These are phyloP conservation scores for Dascyllus trimaculatus DNA, from an alignment of 2,113 vertebrate genomes.

Conservation along the genomic window DNA sequence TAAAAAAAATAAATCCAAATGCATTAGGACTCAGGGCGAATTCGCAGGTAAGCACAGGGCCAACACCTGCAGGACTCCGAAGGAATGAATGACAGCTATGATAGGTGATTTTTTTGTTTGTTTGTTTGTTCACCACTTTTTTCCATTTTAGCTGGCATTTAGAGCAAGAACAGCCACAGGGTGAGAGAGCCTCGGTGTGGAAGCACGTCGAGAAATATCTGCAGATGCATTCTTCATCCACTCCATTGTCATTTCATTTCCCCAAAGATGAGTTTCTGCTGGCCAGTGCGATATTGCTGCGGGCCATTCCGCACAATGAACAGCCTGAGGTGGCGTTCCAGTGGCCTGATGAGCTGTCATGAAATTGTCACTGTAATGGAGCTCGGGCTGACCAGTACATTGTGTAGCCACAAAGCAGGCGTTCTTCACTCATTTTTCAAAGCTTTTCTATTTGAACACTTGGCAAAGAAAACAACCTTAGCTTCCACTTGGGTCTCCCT, in stretches of 20 bases:
- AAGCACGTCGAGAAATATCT: constrained; percentile 31
- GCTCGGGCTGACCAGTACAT: constrained; percentile 7
- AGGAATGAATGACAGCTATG: constrained; percentile 45
- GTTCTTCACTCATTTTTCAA: constrained; percentile 12
- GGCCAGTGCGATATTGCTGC: constrained; percentile 25
- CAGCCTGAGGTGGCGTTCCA: constrained; percentile 21
- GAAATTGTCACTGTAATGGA: constrained; percentile 39
- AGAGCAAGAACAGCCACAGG: not conserved
- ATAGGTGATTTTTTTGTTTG: constrained; percentile 5
- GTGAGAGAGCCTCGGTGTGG: not conserved
- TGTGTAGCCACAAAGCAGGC: constrained; percentile 26
- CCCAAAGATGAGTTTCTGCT: constrained; percentile 16
- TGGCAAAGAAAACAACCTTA: not conserved
- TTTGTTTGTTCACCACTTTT: constrained; percentile 7
- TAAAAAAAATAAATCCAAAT: constrained; percentile 36
- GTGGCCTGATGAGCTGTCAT: constrained; percentile 40
- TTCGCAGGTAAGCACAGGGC: not conserved
- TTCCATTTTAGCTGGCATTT: not conserved
- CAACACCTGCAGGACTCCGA: constrained; percentile 8
- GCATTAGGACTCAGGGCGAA: constrained; percentile 24
- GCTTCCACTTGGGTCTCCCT: not conserved
- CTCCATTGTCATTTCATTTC: constrained; percentile 41
- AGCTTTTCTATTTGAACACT: constrained; percentile 14
- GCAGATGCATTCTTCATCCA: constrained; percentile 31
- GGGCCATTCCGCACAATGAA: constrained; percentile 21